These are phyloP conservation scores for mouse (Mus musculus) DNA, from an alignment of 2,113 vertebrate genomes.

Conservation along the genomic window DNA sequence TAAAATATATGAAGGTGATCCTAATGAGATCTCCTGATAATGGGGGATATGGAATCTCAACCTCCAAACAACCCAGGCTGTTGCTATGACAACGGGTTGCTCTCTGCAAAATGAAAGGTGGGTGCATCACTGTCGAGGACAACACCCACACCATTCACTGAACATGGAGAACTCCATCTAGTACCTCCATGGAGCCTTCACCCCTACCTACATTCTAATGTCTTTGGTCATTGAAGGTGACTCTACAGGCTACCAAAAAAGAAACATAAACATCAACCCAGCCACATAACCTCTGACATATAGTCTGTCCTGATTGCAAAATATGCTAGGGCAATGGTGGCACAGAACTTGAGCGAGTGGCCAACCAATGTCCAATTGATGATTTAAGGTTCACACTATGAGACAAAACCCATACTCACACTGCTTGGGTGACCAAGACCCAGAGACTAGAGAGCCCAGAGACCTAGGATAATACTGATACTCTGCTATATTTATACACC, in stretches of 20 bases:
- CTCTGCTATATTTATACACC: background rate
- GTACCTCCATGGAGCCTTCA: background rate
- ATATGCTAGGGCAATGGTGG: background rate
- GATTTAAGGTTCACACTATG: background rate
- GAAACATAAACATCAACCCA: background rate
- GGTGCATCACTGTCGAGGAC: no score
- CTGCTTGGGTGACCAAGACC: background rate
- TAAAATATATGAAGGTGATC: background rate
- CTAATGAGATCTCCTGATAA: background rate
- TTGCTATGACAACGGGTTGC: background rate
- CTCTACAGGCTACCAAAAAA: background rate
- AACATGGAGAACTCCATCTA: background rate
- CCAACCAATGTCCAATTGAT: background rate
- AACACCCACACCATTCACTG: background rate
- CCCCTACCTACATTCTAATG: background rate
- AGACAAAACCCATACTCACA: background rate
- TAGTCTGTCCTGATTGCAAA: background rate
- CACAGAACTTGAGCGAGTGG: background rate
- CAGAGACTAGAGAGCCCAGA: background rate
- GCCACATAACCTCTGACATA: background rate
- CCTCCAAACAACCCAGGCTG: background rate
- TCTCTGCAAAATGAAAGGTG: background rate
- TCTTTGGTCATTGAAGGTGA: background rate
- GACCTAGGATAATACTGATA: background rate
- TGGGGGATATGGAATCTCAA: background rate